Conservation (phyloP, 1,140 invertebrate genomes). For the Limonius californicus region DNA sequence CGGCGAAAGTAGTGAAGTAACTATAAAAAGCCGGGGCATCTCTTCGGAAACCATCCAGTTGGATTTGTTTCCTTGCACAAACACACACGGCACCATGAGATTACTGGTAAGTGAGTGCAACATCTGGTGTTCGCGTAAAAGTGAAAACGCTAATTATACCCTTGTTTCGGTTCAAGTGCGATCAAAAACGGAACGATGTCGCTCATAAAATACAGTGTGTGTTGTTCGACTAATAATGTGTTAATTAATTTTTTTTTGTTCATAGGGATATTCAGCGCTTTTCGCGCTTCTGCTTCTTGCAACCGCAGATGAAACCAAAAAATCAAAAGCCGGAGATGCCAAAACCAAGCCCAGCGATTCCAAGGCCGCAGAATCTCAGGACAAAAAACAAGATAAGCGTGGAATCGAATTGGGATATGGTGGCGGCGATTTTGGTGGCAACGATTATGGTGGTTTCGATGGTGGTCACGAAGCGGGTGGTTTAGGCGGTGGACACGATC, state of each 20-base stretch:
- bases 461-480: conserved; percentile 45
- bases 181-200: no score
- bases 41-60: conserved; percentile 26
- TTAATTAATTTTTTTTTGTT: conserved; percentile 17
- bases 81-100: conserved; percentile 33
- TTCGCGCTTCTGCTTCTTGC: conserved; percentile 52
- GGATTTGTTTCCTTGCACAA: conserved; percentile 17
- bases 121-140: conserved; percentile 24
- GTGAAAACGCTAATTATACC: conserved; percentile 15
- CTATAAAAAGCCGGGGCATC: conserved; percentile 30
- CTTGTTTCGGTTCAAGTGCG: no score
- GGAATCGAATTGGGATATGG: conserved; percentile 56
- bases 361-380: conserved; percentile 39
- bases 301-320: conserved; percentile 48
- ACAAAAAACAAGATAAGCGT: conserved; percentile 65
- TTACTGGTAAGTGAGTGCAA: conserved; percentile 38
- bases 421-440: conserved; percentile 43
- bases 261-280: conserved; percentile 47
- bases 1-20: conserved; percentile 3
- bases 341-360: conserved; percentile 43
- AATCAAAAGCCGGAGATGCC: conserved; percentile 41
- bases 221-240: no score
- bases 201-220: no score
- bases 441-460: conserved; percentile 41
- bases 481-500: conserved; percentile 26